Conservation (phyloP, 2,888 invertebrate species). For the Homarus gammarus region DNA sequence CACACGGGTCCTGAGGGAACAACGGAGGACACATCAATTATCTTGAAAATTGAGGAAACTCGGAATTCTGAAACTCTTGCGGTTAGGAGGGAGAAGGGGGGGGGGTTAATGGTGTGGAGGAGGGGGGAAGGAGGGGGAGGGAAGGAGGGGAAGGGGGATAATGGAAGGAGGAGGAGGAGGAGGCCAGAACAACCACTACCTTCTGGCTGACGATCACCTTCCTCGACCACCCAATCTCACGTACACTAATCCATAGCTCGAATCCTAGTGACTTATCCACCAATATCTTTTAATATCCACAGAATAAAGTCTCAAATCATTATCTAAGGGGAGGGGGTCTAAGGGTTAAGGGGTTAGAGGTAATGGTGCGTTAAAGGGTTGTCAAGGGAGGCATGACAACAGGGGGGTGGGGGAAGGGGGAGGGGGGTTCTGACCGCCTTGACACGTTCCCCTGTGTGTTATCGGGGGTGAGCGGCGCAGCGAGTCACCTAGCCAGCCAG, state of each 20-base stretch:
- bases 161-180: no score
- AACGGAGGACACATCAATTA: constrained; percentile 69
- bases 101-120: no score
- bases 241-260: no score
- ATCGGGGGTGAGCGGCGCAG: constrained; percentile 29
- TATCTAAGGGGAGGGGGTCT: neutral
- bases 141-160: neutral
- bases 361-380: neutral
- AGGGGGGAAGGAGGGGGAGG: neutral
- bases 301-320: no score
- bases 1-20: constrained; percentile 62
- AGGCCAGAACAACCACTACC: no score
- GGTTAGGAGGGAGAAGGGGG: constrained; percentile 39
- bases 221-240: no score
- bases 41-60: constrained; percentile 65
- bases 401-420: neutral
- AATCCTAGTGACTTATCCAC: no score
- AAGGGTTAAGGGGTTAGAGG: neutral
- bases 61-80: constrained; percentile 69
- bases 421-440: constrained; percentile 31
- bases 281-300: no score
- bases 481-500: neutral
- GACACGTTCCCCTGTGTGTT: constrained; percentile 53
- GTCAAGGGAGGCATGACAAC: neutral
- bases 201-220: no score